Percentiles rank a stretch among this genome's conserved stretches.
These are phyloP conservation scores for Cerceris ruficornis DNA, from an alignment of 2,888 invertebrate species.

Conservation along the genomic window DNA sequence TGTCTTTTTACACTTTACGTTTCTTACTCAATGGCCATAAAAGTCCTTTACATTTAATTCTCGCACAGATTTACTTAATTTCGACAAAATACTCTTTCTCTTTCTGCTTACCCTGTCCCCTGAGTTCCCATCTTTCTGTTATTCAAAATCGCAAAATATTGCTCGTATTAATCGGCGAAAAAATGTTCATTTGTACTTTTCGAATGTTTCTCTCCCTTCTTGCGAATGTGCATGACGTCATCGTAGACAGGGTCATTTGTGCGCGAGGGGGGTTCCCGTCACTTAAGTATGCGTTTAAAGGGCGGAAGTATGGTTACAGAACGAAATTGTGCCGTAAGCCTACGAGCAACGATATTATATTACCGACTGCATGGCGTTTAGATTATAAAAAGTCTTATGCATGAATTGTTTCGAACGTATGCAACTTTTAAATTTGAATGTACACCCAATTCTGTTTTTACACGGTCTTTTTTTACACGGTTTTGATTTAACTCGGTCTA, in stretches of 20 bases:
- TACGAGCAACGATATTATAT: slow-evolving; percentile 20
- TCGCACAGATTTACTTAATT: no score
- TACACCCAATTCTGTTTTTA: no score
- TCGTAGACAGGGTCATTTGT: slow-evolving; percentile 57
- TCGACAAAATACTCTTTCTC: no score
- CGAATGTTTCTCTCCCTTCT: slow-evolving; percentile 46
- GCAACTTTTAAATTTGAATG: no score
- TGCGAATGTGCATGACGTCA: slow-evolving; percentile 56
- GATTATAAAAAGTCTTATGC: not conserved
- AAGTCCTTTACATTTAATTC: no score
- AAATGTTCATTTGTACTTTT: slow-evolving; percentile 2
- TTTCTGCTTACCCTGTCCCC: no score
- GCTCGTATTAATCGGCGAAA: not conserved
- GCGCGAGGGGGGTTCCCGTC: slow-evolving; percentile 47
- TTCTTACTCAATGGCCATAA: no score
- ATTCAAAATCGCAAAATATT: not conserved
- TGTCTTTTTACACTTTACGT: no score
- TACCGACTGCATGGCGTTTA: not conserved
- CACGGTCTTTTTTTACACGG: no score
- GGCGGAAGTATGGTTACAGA: slow-evolving; percentile 61
- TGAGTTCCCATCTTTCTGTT: no score
- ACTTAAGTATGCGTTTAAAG: slow-evolving; percentile 63
- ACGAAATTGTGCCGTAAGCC: slow-evolving; percentile 20
- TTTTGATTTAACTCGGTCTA: no score
- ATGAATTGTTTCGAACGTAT: no score